These are phyloP conservation scores for Sebastes umbrosus DNA, from an alignment of 2,797 vertebrate species.

Conservation along the genomic window DNA sequence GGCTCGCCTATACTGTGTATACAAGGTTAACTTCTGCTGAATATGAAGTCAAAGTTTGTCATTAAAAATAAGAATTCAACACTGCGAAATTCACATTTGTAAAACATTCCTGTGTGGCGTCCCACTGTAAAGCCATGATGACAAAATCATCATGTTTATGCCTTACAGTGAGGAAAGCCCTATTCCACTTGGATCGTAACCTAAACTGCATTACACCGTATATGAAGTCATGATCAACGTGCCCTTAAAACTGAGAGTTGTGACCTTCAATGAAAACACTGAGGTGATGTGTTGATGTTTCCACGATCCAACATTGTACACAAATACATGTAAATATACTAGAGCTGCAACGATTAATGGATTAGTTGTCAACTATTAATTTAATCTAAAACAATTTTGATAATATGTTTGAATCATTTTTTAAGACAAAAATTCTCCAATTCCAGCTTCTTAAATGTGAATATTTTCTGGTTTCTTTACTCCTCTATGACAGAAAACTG, in stretches of 20 bases:
- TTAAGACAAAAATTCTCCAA: no score
- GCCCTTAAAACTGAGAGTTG: not conserved
- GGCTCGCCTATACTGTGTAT: conserved; percentile 28
- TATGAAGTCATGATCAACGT: not conserved
- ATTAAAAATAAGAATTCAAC: not conserved
- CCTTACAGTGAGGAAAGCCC: not conserved
- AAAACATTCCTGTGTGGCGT: not conserved
- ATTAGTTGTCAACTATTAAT: no score
- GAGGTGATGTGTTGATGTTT: not conserved
- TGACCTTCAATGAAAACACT: not conserved
- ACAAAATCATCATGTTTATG: not conserved
- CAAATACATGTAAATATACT: conserved; percentile 5
- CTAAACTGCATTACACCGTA: not conserved
- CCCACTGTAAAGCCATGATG: not conserved
- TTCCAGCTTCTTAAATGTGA: no score
- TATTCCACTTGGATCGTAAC: not conserved
- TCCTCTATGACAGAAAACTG: no score
- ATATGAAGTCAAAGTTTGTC: not conserved
- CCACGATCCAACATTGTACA: not conserved
- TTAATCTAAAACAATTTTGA: no score
- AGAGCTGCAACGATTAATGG: no score
- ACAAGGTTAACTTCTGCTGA: conserved; percentile 18
- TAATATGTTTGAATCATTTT: no score
- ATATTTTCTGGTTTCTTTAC: no score
- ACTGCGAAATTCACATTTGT: conserved; percentile 1